Evolutionary conservation across 2,113 vertebrate species (phyloP).

Genomic region (Spilogale gracilis): DNA sequence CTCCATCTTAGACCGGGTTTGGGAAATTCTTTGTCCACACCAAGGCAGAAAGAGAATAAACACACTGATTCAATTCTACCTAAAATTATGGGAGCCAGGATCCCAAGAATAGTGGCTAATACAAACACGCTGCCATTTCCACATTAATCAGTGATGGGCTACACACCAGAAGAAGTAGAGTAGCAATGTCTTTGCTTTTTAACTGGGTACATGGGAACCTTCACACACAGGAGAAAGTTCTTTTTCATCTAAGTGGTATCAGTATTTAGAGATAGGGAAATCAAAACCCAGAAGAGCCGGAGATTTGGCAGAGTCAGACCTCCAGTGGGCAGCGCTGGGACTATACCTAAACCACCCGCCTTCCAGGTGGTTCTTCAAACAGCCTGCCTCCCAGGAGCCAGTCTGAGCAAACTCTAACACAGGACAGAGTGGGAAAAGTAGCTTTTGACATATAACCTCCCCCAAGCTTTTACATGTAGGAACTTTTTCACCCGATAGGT

Average conservation of each 20-base stretch:
- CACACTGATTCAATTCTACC: background rate
- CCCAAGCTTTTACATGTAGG: background rate
- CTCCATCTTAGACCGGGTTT: background rate
- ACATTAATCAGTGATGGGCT: background rate
- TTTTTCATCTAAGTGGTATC: background rate
- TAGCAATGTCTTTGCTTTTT: background rate
- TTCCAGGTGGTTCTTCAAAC: background rate
- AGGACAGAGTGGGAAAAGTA: background rate
- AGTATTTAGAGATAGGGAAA: background rate
- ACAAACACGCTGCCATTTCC: background rate
- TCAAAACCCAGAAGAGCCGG: background rate
- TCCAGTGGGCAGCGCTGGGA: background rate
- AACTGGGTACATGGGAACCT: background rate
- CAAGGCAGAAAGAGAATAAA: conserved; percentile 7
- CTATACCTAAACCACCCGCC: background rate
- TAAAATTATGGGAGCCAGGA: background rate
- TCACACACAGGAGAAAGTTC: background rate
- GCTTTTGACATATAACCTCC: background rate
- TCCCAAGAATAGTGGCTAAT: background rate
- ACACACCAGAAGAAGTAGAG: background rate
- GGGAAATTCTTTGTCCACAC: background rate
- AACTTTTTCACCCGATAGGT: background rate
- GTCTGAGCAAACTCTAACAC: background rate
- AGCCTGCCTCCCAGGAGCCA: background rate
- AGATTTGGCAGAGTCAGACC: background rate